Conservation (phyloP, 2,113 vertebrate species). For the Brienomyrus longianalis region DNA sequence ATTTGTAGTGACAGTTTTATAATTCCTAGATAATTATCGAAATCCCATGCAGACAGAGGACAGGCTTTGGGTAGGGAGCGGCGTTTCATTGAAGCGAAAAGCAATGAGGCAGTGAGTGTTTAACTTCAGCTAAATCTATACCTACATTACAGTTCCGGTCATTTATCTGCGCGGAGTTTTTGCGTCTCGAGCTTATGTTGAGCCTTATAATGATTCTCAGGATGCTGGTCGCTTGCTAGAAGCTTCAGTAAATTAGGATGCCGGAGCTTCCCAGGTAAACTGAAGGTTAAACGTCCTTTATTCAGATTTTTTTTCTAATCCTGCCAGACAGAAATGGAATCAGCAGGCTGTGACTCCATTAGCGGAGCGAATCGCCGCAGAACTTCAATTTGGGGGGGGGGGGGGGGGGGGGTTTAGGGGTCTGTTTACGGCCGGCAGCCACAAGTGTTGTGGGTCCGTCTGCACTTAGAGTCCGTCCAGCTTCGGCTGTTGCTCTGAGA, state of each 20-base stretch:
- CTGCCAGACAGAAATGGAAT: not conserved
- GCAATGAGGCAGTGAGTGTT: not conserved
- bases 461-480: not conserved
- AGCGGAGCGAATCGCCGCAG: not conserved
- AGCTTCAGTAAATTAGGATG: not conserved
- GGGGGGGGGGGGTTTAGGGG: not conserved
- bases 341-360: slow-evolving; percentile 5
- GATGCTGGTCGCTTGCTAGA: not conserved
- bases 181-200: not conserved
- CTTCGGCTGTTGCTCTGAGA: not conserved
- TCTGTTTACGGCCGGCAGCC: not conserved
- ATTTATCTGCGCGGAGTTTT: not conserved
- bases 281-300: not conserved
- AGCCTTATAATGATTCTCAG: not conserved
- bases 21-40: slow-evolving; percentile 3
- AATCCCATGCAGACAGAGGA: not conserved
- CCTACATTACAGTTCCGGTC: not conserved
- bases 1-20: not conserved
- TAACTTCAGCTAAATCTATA: not conserved
- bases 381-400: not conserved
- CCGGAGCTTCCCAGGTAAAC: not conserved
- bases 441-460: too few species aligned
- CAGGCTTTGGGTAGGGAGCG: not conserved
- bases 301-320: not conserved
- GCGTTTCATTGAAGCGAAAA: not conserved